Base-by-base conservation (phyloP, 2,797 vertebrate genomes). In the Taenioides sp. region DNA sequence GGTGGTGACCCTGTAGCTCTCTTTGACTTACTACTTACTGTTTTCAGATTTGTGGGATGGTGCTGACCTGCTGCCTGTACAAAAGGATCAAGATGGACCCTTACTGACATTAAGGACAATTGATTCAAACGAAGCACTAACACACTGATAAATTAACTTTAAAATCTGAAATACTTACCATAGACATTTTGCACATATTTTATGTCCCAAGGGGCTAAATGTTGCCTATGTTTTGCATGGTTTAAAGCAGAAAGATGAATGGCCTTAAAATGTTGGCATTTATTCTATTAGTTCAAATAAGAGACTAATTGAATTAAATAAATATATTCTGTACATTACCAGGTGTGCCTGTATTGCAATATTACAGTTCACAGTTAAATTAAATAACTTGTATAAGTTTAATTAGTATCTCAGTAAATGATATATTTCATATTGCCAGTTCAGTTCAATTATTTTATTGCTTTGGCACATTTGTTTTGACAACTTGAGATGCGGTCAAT, bases 11-110 rank as follows among this genome's bases (percentile, higher is more conserved):
- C 7, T 72, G 50, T 69, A 31, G 69, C 17, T 3, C 17, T 57
- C 68, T 80, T 78, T 91, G 83, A 90, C 79, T 31, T 14, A 55
- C 79, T 80, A 16, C 79, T 75, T 87, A 78, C 81, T 89, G 76
- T 90, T 93, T 93, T 58, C 85, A 96, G 95, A 92, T 95, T 86
- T 95, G 94, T 79, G 93, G 95, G 70, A 95, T 95, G 93, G 87
- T 93, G 78, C 91, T 96, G 81, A 95, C 94, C 86, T 95, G 94
- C 91, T 94, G 92, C 89, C 81, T 95, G 73, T 89, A 95, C 86
- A 91, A 74, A 79, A 92, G 92, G 84, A 94, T 95, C 84, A 94
- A 93, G 85, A 83, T 89, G 85, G 92, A 93, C 7, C 90, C 90
- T 67, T 94, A 94, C 82, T 95, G 90, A 66, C 65, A n/a, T 20